Conservation (phyloP, 64 coral and sea anemone species). For the Montipora capricornis region DNA sequence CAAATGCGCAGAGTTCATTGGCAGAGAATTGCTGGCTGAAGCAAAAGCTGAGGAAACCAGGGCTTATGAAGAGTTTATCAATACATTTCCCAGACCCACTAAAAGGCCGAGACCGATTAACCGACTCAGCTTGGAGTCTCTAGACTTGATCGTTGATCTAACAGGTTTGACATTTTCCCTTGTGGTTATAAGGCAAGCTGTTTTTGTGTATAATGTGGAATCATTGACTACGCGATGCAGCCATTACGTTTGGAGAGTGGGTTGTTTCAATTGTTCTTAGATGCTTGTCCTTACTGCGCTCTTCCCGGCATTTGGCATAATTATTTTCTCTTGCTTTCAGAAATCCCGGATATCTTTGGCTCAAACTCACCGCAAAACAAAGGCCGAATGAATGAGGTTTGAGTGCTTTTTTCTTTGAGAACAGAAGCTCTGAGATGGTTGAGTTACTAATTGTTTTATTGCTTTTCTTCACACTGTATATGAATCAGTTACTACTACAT, state of each 20-base stretch:
- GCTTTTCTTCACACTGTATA: too few species aligned
- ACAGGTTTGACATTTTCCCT: neutral
- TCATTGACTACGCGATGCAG: too few species aligned
- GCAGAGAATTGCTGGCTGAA: constrained; percentile 3
- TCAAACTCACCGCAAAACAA: neutral
- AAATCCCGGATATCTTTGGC: constrained; percentile 13
- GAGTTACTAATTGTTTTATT: too few species aligned
- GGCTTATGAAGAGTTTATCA: neutral
- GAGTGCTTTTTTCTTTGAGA: neutral
- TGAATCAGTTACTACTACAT: too few species aligned
- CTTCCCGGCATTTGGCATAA: neutral
- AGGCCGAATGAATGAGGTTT: neutral
- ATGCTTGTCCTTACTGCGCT: neutral
- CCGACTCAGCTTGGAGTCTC: neutral
- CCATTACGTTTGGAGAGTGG: too few species aligned
- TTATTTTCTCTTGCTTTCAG: neutral
- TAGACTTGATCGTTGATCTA: constrained; percentile 13
- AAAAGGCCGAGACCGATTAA: neutral
- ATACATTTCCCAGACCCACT: constrained; percentile 10
- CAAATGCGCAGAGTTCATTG: constrained; percentile 29
- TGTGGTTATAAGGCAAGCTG: neutral
- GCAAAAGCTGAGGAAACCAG: constrained; percentile 22
- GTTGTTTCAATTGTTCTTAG: too few species aligned
- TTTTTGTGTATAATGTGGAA: neutral
- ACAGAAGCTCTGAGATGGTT: neutral